A percentile compares a stretch with the other conserved stretches of the same genome.
Evolutionary conservation across 37 sponge, comb jelly and placozoan genomes (phyloP).

Genomic region (Bolinopsis microptera): DNA sequence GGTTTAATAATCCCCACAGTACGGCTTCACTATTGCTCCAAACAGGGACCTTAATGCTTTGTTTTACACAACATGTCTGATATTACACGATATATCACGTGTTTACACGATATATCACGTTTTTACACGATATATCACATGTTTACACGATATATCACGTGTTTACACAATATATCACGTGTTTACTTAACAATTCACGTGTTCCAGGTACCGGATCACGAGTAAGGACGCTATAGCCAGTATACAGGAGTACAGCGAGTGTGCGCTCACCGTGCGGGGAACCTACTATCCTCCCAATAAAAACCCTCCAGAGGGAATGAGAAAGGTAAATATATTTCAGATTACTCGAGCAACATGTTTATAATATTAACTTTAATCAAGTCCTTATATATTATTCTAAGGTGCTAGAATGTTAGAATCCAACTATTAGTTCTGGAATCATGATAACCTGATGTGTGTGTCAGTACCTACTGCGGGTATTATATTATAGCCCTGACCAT

Average conservation of each 20-base stretch:
- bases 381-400: too few species aligned
- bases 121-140: background rate
- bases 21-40: background rate
- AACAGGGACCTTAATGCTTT: too few species aligned
- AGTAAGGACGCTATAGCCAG: slow-evolving; percentile 82
- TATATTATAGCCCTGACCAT: too few species aligned
- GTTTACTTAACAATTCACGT: background rate
- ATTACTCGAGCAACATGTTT: too few species aligned
- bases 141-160: background rate
- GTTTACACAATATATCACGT: background rate
- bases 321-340: slow-evolving; percentile 67
- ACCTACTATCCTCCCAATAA: slow-evolving; percentile 80
- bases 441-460: too few species aligned
- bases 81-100: background rate
- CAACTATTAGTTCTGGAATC: too few species aligned
- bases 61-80: background rate
- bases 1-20: background rate
- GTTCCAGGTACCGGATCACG: slow-evolving; percentile 34
- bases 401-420: too few species aligned
- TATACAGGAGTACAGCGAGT: slow-evolving; percentile 86
- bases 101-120: background rate
- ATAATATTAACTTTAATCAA: too few species aligned
- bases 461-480: too few species aligned
- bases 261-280: slow-evolving; percentile 88
- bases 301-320: slow-evolving; percentile 80